Evolutionary conservation across 2,888 invertebrate genomes (phyloP), one percentile per base, ranked within the genome.

Genomic region (Anoncus sp.): DNA sequence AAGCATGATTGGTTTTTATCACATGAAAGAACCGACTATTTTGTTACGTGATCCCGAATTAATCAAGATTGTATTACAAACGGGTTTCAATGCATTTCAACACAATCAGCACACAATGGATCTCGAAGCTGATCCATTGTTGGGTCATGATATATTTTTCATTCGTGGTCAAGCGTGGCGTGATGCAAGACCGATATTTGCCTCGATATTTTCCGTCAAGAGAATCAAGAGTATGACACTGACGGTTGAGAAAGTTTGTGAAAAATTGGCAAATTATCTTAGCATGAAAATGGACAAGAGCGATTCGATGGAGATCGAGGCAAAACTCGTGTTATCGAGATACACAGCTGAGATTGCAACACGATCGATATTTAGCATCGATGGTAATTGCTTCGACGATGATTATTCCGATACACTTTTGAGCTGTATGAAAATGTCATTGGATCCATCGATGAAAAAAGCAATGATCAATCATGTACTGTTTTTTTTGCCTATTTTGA

Each of bases 261-360:
- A 77, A 14, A 77, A 71, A 55, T 40, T 81, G 6, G 22, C 22
- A 0, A 38, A 65, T 10, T 49, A 77, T 27, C n/a, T 80, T 31
- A 18, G 55, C 4, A 18, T 38, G 16, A 57, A 59, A 24, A 10
- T 47, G 14, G 3, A 3, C 5, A 22, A 45, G 3, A 45, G 57
- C 0, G 10, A 45, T n/a, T 27, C 43, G 14, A 3, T 87, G 49
- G 92, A 91, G 31, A 31, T 82, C 5, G 77, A 83, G 24, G 57
- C 53, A 5, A 77, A 81, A 20, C 27, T 53, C 9, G 45, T 75
- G 3, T 79, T 76, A 43, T 60, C 65, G 14, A 59, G 55, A 24
- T 70, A 62, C 40, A 79, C 79, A 0, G 47, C 75, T 5, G 70
- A 79, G 22, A 55, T 73, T 4, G 57, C 72, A 0, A 62, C 75